phyloP scores from a whole-genome alignment of 2,888 invertebrate genomes.

The Gastracanthus pulcherrimus region DNA sequence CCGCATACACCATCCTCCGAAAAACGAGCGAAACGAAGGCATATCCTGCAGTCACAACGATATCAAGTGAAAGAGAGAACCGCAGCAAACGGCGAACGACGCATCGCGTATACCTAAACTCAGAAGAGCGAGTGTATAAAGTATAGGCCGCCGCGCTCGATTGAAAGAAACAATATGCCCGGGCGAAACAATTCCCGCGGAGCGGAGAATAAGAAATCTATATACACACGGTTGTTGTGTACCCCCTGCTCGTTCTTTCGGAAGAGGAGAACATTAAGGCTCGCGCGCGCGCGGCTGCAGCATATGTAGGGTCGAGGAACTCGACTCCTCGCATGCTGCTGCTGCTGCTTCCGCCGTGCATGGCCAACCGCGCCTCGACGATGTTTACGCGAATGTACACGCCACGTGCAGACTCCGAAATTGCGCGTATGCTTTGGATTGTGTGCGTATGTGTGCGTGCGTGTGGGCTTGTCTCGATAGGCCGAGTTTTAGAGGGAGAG shows the following conservation, averaged over 20 bases:
- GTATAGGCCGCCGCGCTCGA: neutral
- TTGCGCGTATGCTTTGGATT: neutral
- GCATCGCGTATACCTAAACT: too few species aligned
- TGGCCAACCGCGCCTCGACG: neutral
- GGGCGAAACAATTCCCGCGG: too few species aligned
- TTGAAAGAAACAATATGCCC: conserved; percentile 11
- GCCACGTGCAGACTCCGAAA: conserved; percentile 40
- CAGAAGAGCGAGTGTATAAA: too few species aligned
- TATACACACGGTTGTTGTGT: neutral
- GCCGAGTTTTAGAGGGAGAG: neutral
- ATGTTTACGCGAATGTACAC: conserved; percentile 29
- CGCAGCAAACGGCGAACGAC: neutral
- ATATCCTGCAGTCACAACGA: too few species aligned
- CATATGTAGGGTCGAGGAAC: conserved; percentile 40
- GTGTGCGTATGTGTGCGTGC: neutral
- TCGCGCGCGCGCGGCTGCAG: neutral
- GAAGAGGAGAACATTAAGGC: neutral
- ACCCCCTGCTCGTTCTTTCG: conserved; percentile 8
- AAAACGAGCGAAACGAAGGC: too few species aligned
- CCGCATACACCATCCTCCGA: too few species aligned
- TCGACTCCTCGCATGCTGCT: neutral
- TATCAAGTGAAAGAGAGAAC: conserved; percentile 1
- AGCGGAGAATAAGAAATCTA: neutral
- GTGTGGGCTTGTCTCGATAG: neutral
- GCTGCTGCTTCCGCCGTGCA: neutral